Evolutionary conservation across 2,888 invertebrate genomes (phyloP), one percentile per base, ranked within the genome.

Genomic region (Chorisops tibialis): DNA sequence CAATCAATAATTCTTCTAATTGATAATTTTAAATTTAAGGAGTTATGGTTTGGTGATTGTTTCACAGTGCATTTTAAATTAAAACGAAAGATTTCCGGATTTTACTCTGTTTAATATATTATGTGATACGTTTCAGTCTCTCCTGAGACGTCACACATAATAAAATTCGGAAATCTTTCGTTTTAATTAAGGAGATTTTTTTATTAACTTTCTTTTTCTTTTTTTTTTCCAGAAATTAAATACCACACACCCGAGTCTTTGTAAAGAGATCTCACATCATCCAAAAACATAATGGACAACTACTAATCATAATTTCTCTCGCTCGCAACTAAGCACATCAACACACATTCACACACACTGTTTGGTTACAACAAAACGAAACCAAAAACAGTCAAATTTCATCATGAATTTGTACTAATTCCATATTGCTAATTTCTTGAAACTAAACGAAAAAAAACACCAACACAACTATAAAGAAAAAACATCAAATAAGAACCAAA

Each of bases 391-490:
- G 18, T 14, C 43, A 43, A 30, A 45, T 43, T 30, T 7, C 43
- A 56, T n/a, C 39, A 56, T 56, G 56, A 56, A 43, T 14, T 45
- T 56, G 30, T 45, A 30, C 43, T 56, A 56, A 56, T 35, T 54
- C 43, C 41, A 38, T 50, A 50, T 41, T 56, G 30, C 9, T 30
- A 56, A 43, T 45, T 56, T 56, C 16, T 35, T 43, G 45, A 45
- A 56, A 45, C 30, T 45, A 56, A 45, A 56, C 56, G 43, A 56
- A 56, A 43, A 24, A 43, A 45, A 50, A 14, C 35, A 35, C 14
- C 24, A 12, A 35, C 35, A 35, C 35, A 35, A 35, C 30, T 30
- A n/a, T n/a, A n/a, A n/a, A n/a, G n/a, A n/a, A n/a, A n/a, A n/a
- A 24, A 24, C 24, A 30, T 2, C 30, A 30, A n/a, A 30, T 9